phyloP scores from a whole-genome alignment of 2,113 vertebrate species.

The Colossoma macropomum region DNA sequence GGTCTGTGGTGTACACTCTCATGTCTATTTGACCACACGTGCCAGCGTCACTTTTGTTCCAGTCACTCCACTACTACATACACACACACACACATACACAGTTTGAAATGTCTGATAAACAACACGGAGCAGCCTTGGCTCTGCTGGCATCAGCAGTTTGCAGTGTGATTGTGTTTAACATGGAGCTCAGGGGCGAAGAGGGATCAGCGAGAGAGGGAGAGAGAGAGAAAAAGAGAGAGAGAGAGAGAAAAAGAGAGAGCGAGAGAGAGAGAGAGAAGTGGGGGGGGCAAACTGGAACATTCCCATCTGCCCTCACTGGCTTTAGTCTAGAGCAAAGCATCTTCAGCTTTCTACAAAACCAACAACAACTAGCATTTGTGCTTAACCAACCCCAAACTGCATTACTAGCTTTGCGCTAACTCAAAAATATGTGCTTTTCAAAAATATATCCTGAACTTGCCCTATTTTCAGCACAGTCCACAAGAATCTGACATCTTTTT shows the following conservation, averaged over 20 bases:
- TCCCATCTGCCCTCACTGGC: constrained; percentile 7
- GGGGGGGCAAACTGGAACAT: not conserved
- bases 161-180: constrained; percentile 75
- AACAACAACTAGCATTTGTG: not conserved
- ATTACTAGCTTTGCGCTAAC: not conserved
- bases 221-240: constrained; percentile 17
- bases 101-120: constrained; percentile 77
- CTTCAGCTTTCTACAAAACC: not conserved
- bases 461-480: not conserved
- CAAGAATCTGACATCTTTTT: not conserved
- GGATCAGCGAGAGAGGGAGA: constrained; percentile 41
- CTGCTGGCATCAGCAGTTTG: constrained; percentile 82
- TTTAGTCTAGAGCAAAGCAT: not conserved
- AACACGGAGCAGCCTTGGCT: constrained; percentile 75
- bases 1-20: not conserved
- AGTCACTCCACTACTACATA: constrained; percentile 12
- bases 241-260: not conserved
- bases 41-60: constrained; percentile 46
- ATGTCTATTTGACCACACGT: constrained; percentile 42
- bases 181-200: constrained; percentile 60
- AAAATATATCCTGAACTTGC: not conserved
- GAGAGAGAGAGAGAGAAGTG: not conserved
- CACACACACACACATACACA: constrained; percentile 8
- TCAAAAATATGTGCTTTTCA: not conserved
- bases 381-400: not conserved